phyloP scores from a whole-genome alignment of 2,113 vertebrate species.

The Upupa epops region DNA sequence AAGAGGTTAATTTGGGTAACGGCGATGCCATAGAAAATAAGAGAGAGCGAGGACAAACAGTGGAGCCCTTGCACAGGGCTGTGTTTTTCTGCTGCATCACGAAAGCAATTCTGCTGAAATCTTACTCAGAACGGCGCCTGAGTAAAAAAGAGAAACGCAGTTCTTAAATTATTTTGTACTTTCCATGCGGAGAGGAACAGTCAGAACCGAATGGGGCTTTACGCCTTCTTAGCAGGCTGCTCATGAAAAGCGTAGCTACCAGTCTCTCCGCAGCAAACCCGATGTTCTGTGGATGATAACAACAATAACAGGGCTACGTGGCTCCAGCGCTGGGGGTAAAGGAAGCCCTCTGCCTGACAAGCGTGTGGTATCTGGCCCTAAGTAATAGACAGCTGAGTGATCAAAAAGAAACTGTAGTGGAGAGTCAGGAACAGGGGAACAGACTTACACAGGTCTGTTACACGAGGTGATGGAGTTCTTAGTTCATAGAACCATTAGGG shows the following conservation, averaged over 20 bases:
- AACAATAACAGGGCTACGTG: neutral
- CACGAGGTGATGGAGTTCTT: neutral
- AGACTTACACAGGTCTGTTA: neutral
- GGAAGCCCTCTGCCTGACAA: neutral
- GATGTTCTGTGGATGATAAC: constrained; percentile 38
- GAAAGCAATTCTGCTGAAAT: constrained; percentile 64
- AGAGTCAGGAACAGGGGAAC: neutral
- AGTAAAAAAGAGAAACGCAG: constrained; percentile 70
- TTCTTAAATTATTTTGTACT: constrained; percentile 73
- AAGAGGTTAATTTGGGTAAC: constrained; percentile 45
- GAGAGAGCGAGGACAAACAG: neutral
- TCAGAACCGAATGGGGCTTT: constrained; percentile 70
- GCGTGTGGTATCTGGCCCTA: neutral
- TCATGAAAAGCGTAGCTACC: constrained; percentile 54
- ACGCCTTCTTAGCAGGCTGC: constrained; percentile 51
- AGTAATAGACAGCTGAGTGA: neutral
- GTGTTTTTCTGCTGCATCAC: constrained; percentile 30
- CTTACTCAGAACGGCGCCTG: constrained; percentile 56
- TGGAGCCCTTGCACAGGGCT: constrained; percentile 4
- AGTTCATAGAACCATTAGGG: too few relatives aligned
- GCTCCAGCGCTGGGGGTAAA: neutral
- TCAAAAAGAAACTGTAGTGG: neutral
- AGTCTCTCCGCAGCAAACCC: constrained; percentile 63
- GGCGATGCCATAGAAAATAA: neutral
- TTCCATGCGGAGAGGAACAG: constrained; percentile 66